A percentile compares a stretch with the other conserved stretches of the same genome.
Evolutionary conservation across 2,113 vertebrate genomes (phyloP).

Genomic region (Phalacrocorax aristotelis): DNA sequence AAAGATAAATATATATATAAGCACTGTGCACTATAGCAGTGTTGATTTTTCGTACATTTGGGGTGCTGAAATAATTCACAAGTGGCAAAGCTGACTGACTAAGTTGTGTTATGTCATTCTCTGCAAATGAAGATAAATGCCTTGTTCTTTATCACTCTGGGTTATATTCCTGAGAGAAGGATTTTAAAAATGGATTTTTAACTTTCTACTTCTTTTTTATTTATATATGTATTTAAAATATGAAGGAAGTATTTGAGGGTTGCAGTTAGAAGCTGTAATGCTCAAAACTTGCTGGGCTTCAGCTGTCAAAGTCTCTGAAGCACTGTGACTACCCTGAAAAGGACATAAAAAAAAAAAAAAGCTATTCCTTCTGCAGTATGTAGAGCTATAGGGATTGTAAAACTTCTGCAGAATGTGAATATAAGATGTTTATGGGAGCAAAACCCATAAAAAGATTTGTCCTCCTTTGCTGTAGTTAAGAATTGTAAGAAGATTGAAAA

Average conservation of each 20-base stretch:
- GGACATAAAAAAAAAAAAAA: not conserved
- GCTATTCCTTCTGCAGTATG: not conserved
- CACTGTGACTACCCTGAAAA: not conserved
- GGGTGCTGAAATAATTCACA: constrained; percentile 2
- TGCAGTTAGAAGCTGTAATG: not conserved
- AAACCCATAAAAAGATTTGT: not conserved
- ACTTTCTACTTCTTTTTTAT: not conserved
- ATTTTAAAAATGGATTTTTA: not conserved
- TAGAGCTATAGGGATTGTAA: not conserved
- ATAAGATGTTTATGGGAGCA: not conserved
- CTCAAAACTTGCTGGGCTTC: not conserved
- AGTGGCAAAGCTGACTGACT: not conserved
- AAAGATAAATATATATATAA: not conserved
- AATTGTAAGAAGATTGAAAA: not conserved
- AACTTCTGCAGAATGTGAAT: not conserved
- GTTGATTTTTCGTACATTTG: constrained; percentile 14
- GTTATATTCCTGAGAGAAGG: not conserved
- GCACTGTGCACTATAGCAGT: not conserved
- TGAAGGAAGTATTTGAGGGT: not conserved
- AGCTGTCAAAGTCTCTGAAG: not conserved
- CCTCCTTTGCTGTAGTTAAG: not conserved
- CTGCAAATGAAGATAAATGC: constrained; percentile 45
- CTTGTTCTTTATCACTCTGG: not conserved
- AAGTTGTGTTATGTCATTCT: not conserved
- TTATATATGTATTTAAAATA: not conserved